Evolutionary conservation across 2,888 invertebrate species (phyloP).

Genomic region (Protophormia terraenovae): DNA sequence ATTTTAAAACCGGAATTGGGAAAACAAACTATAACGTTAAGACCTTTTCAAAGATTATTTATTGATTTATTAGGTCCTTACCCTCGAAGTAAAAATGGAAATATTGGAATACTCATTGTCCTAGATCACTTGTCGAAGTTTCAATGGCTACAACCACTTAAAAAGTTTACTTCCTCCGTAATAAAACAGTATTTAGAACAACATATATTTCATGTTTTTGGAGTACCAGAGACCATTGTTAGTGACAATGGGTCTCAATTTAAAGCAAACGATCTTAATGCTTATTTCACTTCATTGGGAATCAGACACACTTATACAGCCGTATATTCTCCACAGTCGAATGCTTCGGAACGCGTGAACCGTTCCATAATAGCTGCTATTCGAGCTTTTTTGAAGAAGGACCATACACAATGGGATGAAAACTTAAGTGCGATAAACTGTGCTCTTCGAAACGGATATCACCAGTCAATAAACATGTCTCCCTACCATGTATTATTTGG

Average conservation of each 20-base stretch:
- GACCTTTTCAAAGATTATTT: neutral
- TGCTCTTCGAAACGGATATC: neutral
- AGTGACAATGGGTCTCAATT: neutral
- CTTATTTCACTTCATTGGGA: neutral
- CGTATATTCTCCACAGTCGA: conserved; percentile 27
- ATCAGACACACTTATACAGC: neutral
- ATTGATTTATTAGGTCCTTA: neutral
- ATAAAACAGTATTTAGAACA: neutral
- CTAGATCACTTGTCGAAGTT: neutral
- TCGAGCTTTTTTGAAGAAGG: neutral
- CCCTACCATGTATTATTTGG: neutral
- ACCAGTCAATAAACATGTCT: neutral
- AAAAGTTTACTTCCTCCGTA: neutral
- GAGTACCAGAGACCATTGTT: neutral
- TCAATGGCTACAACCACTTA: neutral
- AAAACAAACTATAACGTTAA: neutral
- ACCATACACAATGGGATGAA: conserved; percentile 7
- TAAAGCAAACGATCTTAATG: neutral
- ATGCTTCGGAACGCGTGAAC: conserved; percentile 35
- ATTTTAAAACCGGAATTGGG: neutral
- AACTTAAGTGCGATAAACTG: neutral
- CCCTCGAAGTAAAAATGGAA: neutral
- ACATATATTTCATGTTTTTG: neutral
- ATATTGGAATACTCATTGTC: neutral
- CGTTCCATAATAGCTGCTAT: neutral